phyloP scores from a whole-genome alignment of 2,113 vertebrate genomes.

The Gavia stellata region DNA sequence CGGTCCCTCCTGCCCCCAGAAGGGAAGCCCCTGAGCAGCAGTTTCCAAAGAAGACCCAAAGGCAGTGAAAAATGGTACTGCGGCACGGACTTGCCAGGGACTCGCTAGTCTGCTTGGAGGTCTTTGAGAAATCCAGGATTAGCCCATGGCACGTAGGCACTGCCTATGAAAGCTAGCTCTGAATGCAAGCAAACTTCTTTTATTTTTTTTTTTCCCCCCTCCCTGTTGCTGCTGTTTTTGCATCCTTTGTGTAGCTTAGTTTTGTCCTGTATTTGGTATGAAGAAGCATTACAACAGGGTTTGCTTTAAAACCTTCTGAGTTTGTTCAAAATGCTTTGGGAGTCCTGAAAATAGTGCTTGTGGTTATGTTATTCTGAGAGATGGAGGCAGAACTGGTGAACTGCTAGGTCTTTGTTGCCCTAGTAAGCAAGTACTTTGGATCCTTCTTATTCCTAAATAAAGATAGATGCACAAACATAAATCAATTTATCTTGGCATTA shows the following conservation, averaged over 20 bases:
- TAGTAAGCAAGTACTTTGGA: not conserved
- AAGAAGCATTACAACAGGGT: not conserved
- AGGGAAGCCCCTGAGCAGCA: not conserved
- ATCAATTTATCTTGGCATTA: not conserved
- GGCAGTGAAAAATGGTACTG: accelerated
- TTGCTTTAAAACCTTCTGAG: not conserved
- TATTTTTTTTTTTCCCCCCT: too few relatives aligned
- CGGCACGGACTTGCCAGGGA: accelerated
- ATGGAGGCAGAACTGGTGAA: not conserved
- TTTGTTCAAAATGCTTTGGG: not conserved
- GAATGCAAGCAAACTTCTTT: too few relatives aligned
- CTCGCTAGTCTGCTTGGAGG: not conserved
- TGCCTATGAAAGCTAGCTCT: not conserved
- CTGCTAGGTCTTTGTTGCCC: not conserved
- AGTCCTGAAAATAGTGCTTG: not conserved
- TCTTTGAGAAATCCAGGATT: not conserved
- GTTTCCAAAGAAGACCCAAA: not conserved
- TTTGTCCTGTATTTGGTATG: not conserved
- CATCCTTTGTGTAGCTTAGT: not conserved
- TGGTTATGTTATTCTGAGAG: not conserved
- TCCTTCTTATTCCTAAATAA: not conserved
- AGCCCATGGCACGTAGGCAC: accelerated
- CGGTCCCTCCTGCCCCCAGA: not conserved
- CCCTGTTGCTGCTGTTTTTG: not conserved
- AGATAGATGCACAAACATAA: not conserved